Evolutionary conservation across 1,140 invertebrate genomes (phyloP).

Genomic region (Nephila pilipes): DNA sequence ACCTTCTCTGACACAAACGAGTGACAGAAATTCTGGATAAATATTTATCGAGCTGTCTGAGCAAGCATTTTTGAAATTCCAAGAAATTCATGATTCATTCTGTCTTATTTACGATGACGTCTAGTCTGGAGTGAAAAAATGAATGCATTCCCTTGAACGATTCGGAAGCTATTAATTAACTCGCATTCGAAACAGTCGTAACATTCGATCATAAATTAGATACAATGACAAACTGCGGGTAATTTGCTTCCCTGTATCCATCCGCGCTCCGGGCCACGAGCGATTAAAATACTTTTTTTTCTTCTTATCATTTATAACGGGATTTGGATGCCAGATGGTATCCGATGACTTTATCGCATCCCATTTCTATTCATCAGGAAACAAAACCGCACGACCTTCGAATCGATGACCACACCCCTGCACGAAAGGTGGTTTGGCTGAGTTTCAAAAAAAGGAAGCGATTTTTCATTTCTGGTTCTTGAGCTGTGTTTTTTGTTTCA

Average conservation of each 20-base stretch:
- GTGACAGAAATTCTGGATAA: no score
- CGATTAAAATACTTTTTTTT: constrained; percentile 35
- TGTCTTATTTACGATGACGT: no score
- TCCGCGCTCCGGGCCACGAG: neutral
- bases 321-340: constrained; percentile 2
- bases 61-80: no score
- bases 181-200: neutral
- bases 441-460: no score
- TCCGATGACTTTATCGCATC: constrained; percentile 39
- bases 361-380: constrained; percentile 13
- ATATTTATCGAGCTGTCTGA: no score
- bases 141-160: neutral
- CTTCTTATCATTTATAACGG: constrained; percentile 49
- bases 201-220: neutral
- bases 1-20: no score
- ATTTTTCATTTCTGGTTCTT: no score
- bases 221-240: neutral
- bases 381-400: constrained; percentile 26
- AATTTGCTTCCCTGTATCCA: neutral
- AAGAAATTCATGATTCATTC: neutral
- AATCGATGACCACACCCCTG: neutral
- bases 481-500: no score
- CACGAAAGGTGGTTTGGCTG: neutral
- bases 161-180: neutral
- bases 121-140: neutral